Evolutionary conservation across 2,113 vertebrate genomes (phyloP), one percentile per base, ranked within the genome.

Genomic region (Tautogolabrus adspersus): DNA sequence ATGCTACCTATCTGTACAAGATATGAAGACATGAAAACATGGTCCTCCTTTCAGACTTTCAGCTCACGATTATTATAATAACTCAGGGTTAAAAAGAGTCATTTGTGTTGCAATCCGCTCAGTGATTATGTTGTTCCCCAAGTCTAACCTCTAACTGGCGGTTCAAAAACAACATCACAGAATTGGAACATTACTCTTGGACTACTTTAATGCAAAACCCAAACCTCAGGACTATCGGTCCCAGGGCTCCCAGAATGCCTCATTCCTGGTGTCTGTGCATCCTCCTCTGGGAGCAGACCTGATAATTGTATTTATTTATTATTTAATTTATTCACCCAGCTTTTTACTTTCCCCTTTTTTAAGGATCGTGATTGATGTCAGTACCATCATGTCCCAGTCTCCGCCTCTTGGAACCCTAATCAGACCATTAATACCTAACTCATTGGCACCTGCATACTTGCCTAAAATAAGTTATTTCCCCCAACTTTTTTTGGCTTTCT

Each of bases 191-290:
- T 49, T 44, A 54, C 23, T 69, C 47, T 67, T 18, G 26, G 40
- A 72, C 59, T 58, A 63, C 51, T 75, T 55, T 57, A 65, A 46
- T 6, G 10, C 46, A 51, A 22, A 65, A 58, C 49, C 69, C 69
- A 54, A 26, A 65, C 49, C 40, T 26, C 47, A 75, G 38, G 5
- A 21, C 69, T 40, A 2, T 23, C 11, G 10, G 40, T 49, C 47
- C 72, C 54, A 21, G 34, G 72, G 26, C 37, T 73, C 64, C 79
- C 61, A 67, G 47, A 76, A 71, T 68, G 57, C 74, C 19, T 75
- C 65, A 75, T 66, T 66, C 34, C 51, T 71, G 1, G 34, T 47
- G 19, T n/a, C 15, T 40, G 6, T 40, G 42, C 62, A 22, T 15
- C 42, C 26, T 69, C 55, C 21, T 30, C 58, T 57, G 59, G 52